Evolutionary conservation across 2,888 invertebrate genomes (phyloP).

Genomic region (Griposia aprilina): DNA sequence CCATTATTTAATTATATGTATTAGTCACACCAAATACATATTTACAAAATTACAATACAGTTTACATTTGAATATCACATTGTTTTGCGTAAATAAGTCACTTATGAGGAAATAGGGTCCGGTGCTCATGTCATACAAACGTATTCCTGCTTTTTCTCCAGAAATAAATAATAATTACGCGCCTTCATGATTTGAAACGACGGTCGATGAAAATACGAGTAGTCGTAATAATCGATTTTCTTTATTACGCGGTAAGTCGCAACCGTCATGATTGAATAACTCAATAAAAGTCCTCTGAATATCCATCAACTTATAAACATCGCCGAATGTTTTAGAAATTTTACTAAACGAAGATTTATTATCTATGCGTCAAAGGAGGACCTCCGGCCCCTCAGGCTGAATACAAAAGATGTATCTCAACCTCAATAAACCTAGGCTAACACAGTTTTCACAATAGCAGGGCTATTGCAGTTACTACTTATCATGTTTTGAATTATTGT

Average conservation of each 20-base stretch:
- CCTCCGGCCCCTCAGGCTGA: neutral
- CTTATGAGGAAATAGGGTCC: neutral
- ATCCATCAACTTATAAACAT: too few relatives aligned
- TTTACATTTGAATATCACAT: neutral
- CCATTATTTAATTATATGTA: neutral
- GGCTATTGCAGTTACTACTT: conserved; percentile 46
- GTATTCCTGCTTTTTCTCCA: neutral
- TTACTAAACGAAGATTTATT: neutral
- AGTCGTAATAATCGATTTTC: neutral
- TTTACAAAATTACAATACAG: neutral
- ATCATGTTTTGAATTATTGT: conserved; percentile 22
- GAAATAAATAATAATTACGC: neutral
- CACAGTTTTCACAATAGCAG: conserved; percentile 42
- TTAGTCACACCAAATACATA: neutral
- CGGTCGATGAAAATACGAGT: neutral
- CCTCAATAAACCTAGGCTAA: conserved; percentile 39
- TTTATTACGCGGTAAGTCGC: neutral
- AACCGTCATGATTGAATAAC: neutral
- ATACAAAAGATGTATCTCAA: neutral
- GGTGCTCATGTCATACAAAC: neutral
- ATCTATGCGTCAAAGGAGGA: neutral
- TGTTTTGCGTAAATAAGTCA: neutral
- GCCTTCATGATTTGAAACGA: neutral
- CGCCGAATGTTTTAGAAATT: too few relatives aligned
- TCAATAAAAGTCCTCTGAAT: neutral